Percentiles rank a stretch among this genome's conserved stretches.
Evolutionary conservation across 1,140 invertebrate genomes (phyloP).

Genomic region (Drosophila varians): DNA sequence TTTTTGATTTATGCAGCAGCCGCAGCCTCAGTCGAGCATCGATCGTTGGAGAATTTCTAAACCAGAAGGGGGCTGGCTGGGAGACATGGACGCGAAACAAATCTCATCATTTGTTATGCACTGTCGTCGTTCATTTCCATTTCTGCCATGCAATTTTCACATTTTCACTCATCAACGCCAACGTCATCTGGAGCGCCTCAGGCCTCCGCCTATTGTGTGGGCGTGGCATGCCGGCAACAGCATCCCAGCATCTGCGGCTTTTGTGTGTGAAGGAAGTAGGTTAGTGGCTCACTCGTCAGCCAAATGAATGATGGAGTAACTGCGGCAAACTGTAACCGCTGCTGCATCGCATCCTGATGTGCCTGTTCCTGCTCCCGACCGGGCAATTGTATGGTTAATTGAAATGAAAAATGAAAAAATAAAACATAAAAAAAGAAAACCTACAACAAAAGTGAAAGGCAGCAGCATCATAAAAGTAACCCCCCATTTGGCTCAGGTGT

Average conservation of each 20-base stretch:
- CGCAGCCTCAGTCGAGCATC: no score
- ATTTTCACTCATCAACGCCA: constrained; percentile 72
- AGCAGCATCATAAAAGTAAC: constrained; percentile 21
- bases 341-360: constrained; percentile 33
- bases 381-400: constrained; percentile 74
- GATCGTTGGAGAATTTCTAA: constrained; percentile 36
- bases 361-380: constrained; percentile 18
- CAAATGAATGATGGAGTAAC: constrained; percentile 76
- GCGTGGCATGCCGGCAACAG: constrained; percentile 67
- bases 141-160: constrained; percentile 62
- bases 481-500: constrained; percentile 58
- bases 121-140: constrained; percentile 54
- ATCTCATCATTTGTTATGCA: constrained; percentile 73
- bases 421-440: not conserved
- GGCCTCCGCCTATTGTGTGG: constrained; percentile 44
- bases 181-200: constrained; percentile 20
- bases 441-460: constrained; percentile 24
- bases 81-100: constrained; percentile 15
- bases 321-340: constrained; percentile 53
- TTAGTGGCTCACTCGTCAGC: constrained; percentile 79
- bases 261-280: constrained; percentile 69
- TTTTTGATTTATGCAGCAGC: constrained; percentile 77
- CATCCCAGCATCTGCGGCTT: constrained; percentile 54
- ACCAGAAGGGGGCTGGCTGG: not conserved
- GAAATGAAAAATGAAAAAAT: constrained; percentile 48